A percentile compares a stretch with the other conserved stretches of the same genome.
phyloP scores from a whole-genome alignment of 2,113 vertebrate species.

The Oncorhynchus tshawytscha region DNA sequence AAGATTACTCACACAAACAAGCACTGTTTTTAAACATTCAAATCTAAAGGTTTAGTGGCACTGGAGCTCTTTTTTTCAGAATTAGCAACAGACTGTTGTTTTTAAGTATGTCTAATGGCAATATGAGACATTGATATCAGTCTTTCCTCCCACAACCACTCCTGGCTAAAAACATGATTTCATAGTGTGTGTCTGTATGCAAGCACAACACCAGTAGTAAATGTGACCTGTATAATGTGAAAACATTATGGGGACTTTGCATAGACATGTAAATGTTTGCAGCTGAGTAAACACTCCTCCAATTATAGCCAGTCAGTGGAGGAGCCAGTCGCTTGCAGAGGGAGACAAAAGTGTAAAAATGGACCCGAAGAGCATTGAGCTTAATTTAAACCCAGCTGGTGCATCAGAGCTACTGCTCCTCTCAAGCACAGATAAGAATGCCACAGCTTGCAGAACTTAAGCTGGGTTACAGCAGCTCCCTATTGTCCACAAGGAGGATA shows the following conservation, averaged over 20 bases:
- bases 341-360: neutral
- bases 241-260: slow-evolving; percentile 1
- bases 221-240: slow-evolving; percentile 6
- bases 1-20: no score
- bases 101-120: no score
- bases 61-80: no score
- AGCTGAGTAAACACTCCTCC: slow-evolving; percentile 29
- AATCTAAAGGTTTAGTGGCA: no score
- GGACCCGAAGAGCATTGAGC: neutral
- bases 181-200: neutral
- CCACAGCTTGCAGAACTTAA: slow-evolving; percentile 2
- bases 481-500: slow-evolving; percentile 36
- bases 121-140: no score
- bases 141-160: no score
- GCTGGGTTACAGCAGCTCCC: neutral
- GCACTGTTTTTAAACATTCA: no score
- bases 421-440: slow-evolving; percentile 10
- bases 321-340: slow-evolving; percentile 3
- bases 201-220: slow-evolving; percentile 14
- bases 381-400: neutral
- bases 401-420: slow-evolving; percentile 4
- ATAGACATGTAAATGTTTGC: slow-evolving; percentile 12
- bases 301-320: slow-evolving; percentile 16
- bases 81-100: no score
- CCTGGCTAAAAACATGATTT: neutral